phyloP scores from a whole-genome alignment of 2,113 vertebrate species.

The Athene cunicularia region DNA sequence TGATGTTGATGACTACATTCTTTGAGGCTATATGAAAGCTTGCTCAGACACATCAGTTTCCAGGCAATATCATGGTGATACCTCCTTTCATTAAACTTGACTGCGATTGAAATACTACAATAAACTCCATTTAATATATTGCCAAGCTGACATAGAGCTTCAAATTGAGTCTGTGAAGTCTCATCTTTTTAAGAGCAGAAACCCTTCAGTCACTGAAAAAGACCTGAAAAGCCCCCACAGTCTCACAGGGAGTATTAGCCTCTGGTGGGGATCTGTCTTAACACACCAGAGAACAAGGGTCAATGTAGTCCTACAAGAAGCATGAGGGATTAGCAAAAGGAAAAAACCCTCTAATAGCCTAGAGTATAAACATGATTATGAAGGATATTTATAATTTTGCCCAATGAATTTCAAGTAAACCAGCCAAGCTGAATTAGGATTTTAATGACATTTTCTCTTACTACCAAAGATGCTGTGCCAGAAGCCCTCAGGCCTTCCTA shows the following conservation, averaged over 20 bases:
- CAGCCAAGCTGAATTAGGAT: neutral
- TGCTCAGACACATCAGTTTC: neutral
- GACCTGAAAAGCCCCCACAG: neutral
- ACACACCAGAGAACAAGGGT: constrained; percentile 11
- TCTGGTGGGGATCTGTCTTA: constrained; percentile 35
- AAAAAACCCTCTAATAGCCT: constrained; percentile 36
- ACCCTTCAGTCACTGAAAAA: neutral
- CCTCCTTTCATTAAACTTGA: neutral
- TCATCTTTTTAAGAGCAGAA: constrained; percentile 12
- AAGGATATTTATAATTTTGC: constrained; percentile 39
- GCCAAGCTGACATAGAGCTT: neutral
- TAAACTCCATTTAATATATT: constrained; percentile 9
- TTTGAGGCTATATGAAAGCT: neutral
- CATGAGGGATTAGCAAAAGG: constrained; percentile 11
- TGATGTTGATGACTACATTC: neutral
- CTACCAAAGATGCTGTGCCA: neutral
- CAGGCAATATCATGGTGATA: neutral
- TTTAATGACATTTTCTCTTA: constrained; percentile 20
- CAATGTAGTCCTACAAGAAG: constrained; percentile 1
- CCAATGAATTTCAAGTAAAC: constrained; percentile 16
- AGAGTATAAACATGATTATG: constrained; percentile 22
- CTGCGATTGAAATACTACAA: neutral
- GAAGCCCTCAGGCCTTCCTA: neutral
- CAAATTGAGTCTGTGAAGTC: neutral
- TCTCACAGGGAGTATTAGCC: constrained; percentile 26